Conservation (phyloP, 1,140 invertebrate species). For the Pteromalus puparum region DNA sequence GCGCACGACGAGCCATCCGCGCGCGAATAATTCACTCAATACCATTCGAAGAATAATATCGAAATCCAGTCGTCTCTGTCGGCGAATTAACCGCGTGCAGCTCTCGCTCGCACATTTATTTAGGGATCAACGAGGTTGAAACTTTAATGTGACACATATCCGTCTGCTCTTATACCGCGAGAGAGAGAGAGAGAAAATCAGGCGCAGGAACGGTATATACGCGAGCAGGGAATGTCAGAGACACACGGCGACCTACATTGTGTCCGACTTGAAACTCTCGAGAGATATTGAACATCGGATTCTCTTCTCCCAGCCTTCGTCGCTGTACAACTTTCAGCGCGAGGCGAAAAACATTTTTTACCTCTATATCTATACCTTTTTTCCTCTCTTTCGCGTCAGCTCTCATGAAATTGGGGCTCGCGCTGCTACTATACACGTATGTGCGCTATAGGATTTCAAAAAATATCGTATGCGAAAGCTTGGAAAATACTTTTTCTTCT, state of each 20-base stretch:
- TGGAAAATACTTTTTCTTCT: not conserved
- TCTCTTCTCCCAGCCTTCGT: not conserved
- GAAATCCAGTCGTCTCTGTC: no score
- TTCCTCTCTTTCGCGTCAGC: not conserved
- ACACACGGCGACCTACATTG: constrained; percentile 57
- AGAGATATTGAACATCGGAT: constrained; percentile 56
- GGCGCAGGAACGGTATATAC: not conserved
- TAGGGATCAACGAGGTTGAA: not conserved
- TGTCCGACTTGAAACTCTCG: constrained; percentile 48
- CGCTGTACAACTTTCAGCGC: constrained; percentile 10
- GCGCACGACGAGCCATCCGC: no score
- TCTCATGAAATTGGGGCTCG: constrained; percentile 2
- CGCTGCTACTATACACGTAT: no score
- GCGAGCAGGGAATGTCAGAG: constrained; percentile 53
- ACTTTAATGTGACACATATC: not conserved
- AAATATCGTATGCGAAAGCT: not conserved
- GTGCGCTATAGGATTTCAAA: not conserved
- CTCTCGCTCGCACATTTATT: no score
- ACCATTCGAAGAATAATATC: no score
- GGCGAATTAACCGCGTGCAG: no score
- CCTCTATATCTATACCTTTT: not conserved
- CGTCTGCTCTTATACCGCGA: not conserved
- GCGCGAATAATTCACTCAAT: no score
- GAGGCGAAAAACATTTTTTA: constrained; percentile 34
- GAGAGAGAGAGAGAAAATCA: not conserved